Evolutionary conservation across 1,140 invertebrate species (phyloP).

Genomic region (Zaprionus taronus): DNA sequence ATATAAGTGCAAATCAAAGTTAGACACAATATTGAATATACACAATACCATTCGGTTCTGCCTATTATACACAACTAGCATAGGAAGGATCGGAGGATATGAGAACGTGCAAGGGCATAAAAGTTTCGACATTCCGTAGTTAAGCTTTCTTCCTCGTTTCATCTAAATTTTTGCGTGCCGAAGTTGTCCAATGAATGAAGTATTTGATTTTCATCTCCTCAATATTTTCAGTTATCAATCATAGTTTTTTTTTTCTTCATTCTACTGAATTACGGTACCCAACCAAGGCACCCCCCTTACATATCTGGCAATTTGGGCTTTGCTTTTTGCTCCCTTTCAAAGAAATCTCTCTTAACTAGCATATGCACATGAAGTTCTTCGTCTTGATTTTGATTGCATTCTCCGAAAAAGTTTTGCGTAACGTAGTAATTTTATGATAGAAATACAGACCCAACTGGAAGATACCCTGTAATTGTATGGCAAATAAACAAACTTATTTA

Average conservation of each 20-base stretch:
- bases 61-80: too few species aligned
- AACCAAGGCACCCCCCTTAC: background rate
- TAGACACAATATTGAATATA: too few species aligned
- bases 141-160: too few species aligned
- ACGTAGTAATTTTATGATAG: background rate
- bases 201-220: background rate
- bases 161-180: background rate
- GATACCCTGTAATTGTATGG: background rate
- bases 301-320: background rate
- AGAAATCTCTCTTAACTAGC: background rate
- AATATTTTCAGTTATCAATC: background rate
- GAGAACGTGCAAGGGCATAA: too few species aligned
- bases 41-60: too few species aligned
- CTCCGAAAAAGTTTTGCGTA: constrained; percentile 4
- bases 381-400: constrained; percentile 8
- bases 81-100: too few species aligned
- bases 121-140: too few species aligned
- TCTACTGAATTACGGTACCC: background rate
- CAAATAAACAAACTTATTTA: background rate
- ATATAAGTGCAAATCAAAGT: too few species aligned
- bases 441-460: background rate
- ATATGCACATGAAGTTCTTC: constrained; percentile 6
- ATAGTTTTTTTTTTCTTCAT: background rate
- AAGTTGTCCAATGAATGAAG: background rate
- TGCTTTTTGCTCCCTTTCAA: background rate